Base-by-base conservation (phyloP, 1,140 invertebrate species). In the Cherax destructor region DNA sequence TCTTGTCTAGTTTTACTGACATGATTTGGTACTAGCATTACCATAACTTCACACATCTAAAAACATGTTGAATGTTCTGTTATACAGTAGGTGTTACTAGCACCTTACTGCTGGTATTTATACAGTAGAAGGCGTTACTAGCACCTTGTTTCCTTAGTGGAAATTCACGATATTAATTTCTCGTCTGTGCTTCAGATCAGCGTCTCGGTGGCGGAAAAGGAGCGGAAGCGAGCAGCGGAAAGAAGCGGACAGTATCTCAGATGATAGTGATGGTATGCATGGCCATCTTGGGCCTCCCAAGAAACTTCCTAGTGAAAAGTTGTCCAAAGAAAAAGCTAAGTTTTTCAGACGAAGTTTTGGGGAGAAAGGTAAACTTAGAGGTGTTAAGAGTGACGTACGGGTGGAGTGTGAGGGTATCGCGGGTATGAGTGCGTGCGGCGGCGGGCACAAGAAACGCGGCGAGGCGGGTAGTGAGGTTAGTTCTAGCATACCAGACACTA, bases 241-340 rank as follows among this genome's bases (percentile, higher is more conserved):
- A 65, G 83, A 92, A 41, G 30, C 88, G 47, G 77, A 76, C 74
- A 92, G 92, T 69, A 83, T 86, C 81, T 92, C 92, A 59, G 92
- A 92, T 69, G 92, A 92, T 65, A 89, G 87, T 86, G 92, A 92
- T 47, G 92, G 92, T 92, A 92, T 86, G 92, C 86, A 88, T 86
- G 77, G 92, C 77, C 87, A 89, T 10, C 65, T 80, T 88, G 81
- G 69, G 50, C 61, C 90, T 61, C 86, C 91, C 84, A 90, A 91
- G 88, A 92, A 92, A 91, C 81, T 92, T 79, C 50, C 59, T 94
- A 96, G 96, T 94, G 97, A 97, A 94, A 96, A 96, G 93, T 97
- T 97, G 95, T 97, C 97, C 79, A 97, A 97, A 95, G 97, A 97
- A 95, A 97, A 97, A 95, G 97, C 97, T 95, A 97, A 97, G 94